A percentile compares a stretch with the other conserved stretches of the same genome.
These are phyloP conservation scores for Psittacula derbiana DNA, from an alignment of 2,797 vertebrate genomes.

Conservation along the genomic window DNA sequence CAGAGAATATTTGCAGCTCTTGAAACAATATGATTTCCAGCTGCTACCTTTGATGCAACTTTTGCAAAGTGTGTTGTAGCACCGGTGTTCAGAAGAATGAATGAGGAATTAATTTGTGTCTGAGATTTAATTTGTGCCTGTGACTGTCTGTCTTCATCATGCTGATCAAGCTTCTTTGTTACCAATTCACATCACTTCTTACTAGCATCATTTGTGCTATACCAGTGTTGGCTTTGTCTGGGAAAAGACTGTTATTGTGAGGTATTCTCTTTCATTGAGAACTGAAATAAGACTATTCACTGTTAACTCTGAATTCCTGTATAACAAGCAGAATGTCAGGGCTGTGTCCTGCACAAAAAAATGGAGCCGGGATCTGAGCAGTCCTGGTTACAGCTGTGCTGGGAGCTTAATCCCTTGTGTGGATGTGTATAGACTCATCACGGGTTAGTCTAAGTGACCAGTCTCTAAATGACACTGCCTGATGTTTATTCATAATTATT, in stretches of 20 bases:
- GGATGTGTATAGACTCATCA: neutral
- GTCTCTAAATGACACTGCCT: neutral
- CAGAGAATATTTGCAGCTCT: constrained; percentile 57
- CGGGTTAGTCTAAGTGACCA: neutral
- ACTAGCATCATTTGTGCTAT: neutral
- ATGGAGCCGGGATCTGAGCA: neutral
- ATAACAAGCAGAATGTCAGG: neutral
- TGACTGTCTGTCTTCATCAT: constrained; percentile 11
- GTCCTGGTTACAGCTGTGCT: neutral
- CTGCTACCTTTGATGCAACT: constrained; percentile 6
- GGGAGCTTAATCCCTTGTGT: neutral
- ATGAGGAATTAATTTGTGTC: constrained; percentile 4
- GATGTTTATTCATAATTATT: constrained; percentile 41
- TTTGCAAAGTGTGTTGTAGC: neutral
- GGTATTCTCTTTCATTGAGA: neutral
- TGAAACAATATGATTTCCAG: constrained; percentile 35
- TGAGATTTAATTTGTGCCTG: constrained; percentile 30
- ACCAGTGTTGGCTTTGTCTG: neutral
- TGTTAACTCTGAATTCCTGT: neutral
- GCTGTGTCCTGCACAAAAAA: neutral
- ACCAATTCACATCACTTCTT: constrained; percentile 19
- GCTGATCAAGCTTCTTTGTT: constrained; percentile 11
- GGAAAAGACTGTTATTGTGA: neutral
- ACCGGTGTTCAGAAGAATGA: neutral
- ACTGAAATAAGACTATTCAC: neutral